Percentiles rank a stretch among this genome's conserved stretches.
Conservation (phyloP, 2,888 invertebrate genomes). For the Plusia festucae region DNA sequence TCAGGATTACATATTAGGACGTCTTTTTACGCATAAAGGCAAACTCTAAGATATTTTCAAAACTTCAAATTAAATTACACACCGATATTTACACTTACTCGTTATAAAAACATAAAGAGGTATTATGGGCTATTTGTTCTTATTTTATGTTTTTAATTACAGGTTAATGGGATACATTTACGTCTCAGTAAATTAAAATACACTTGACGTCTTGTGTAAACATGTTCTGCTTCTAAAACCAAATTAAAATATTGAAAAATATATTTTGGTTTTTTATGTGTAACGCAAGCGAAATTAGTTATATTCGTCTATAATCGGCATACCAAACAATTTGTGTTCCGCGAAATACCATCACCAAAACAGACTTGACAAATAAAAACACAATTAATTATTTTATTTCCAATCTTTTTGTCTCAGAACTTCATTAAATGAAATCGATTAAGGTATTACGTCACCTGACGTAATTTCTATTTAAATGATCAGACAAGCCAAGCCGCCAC, state of each 20-base stretch:
- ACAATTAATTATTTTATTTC: not conserved
- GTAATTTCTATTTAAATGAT: too few relatives aligned
- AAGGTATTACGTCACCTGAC: not conserved
- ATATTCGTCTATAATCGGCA: not conserved
- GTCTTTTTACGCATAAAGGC: too few relatives aligned
- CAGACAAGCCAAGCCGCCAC: not conserved
- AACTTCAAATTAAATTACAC: too few relatives aligned
- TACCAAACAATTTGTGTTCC: not conserved
- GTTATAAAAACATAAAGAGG: too few relatives aligned
- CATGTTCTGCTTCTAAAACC: not conserved
- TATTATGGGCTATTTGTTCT: too few relatives aligned
- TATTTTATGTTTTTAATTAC: too few relatives aligned
- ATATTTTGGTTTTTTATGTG: slow-evolving; percentile 2
- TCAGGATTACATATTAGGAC: too few relatives aligned
- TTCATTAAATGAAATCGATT: not conserved
- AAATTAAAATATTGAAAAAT: not conserved
- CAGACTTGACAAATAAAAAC: not conserved
- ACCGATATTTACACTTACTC: too few relatives aligned
- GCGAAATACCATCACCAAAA: not conserved
- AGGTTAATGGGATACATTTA: too few relatives aligned
- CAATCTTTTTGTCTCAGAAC: not conserved
- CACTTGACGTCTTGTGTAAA: not conserved
- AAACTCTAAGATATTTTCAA: too few relatives aligned
- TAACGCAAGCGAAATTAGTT: not conserved
- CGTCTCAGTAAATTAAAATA: not conserved